Evolutionary conservation across 2,797 vertebrate genomes (phyloP).

Genomic region (Clarias pachynema): DNA sequence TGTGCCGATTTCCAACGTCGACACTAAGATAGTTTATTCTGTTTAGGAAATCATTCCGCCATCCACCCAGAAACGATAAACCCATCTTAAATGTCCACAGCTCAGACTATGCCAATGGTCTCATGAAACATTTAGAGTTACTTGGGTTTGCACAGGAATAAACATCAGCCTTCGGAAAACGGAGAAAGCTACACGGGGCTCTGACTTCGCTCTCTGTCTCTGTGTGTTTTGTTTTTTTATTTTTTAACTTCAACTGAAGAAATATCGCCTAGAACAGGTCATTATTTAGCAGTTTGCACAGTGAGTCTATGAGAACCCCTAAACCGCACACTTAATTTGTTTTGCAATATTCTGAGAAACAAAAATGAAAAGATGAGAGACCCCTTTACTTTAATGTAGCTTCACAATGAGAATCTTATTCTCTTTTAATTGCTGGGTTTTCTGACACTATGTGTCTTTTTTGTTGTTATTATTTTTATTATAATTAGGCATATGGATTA

Average conservation of each 20-base stretch:
- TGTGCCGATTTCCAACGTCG: not conserved
- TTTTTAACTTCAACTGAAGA: slow-evolving; percentile 35
- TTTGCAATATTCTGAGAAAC: slow-evolving; percentile 2
- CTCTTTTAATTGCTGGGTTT: slow-evolving; percentile 44
- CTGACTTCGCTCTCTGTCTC: not conserved
- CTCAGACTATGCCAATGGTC: slow-evolving; percentile 23
- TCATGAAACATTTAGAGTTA: slow-evolving; percentile 47
- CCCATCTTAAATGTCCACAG: slow-evolving; percentile 41
- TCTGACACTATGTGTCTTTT: slow-evolving; percentile 3
- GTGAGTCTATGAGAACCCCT: not conserved
- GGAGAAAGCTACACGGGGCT: not conserved
- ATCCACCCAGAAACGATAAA: slow-evolving; percentile 33
- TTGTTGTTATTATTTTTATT: not conserved
- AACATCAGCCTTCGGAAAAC: slow-evolving; percentile 14
- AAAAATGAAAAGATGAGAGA: slow-evolving; percentile 24
- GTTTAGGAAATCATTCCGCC: slow-evolving; percentile 25
- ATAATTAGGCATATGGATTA: not conserved
- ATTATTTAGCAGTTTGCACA: slow-evolving; percentile 29
- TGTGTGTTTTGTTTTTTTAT: slow-evolving; percentile 17
- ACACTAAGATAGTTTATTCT: not conserved
- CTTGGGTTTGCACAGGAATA: slow-evolving; percentile 34
- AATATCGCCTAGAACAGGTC: slow-evolving; percentile 27
- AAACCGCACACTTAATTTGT: slow-evolving; percentile 36
- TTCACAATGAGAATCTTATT: slow-evolving; percentile 21
- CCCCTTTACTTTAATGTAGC: slow-evolving; percentile 10